These are phyloP conservation scores for Pachyrhynchus sulphureomaculatus DNA, from an alignment of 1,140 invertebrate species.

Conservation along the genomic window DNA sequence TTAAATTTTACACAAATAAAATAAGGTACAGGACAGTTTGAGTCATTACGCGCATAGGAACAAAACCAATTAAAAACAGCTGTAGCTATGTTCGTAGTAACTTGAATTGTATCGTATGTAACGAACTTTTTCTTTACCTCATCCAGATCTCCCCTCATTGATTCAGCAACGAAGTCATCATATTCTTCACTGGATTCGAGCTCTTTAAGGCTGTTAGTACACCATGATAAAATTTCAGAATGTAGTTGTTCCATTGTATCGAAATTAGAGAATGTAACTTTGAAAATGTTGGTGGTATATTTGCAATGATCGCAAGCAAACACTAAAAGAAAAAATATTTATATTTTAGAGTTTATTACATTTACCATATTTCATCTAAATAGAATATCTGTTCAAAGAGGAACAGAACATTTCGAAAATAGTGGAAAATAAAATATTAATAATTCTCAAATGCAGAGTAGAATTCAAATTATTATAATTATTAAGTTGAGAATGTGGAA, in stretches of 20 bases:
- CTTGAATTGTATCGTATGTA: no score
- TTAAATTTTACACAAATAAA: no score
- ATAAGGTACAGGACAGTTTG: no score
- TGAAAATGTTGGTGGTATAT: slow-evolving; percentile 32
- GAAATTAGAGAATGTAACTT: slow-evolving; percentile 34
- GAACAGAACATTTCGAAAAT: no score
- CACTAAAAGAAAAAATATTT: slow-evolving; percentile 10
- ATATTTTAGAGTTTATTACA: neutral
- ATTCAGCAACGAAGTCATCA: slow-evolving; percentile 6
- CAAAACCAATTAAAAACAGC: no score
- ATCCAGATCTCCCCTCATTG: slow-evolving; percentile 25
- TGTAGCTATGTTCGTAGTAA: no score
- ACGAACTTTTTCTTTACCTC: slow-evolving; percentile 10
- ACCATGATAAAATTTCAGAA: slow-evolving; percentile 39
- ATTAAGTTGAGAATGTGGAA: no score
- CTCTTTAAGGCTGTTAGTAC: slow-evolving; percentile 25
- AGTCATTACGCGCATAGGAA: no score
- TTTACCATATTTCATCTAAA: neutral
- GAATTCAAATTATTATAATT: no score
- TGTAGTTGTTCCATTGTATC: slow-evolving; percentile 35
- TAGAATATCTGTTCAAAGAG: no score
- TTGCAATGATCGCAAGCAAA: slow-evolving; percentile 10
- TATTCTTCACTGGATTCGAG: slow-evolving; percentile 32
- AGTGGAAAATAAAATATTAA: no score
- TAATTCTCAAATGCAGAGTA: no score